Base-by-base conservation (phyloP, 2,888 invertebrate genomes). In the Fragum fragum region DNA sequence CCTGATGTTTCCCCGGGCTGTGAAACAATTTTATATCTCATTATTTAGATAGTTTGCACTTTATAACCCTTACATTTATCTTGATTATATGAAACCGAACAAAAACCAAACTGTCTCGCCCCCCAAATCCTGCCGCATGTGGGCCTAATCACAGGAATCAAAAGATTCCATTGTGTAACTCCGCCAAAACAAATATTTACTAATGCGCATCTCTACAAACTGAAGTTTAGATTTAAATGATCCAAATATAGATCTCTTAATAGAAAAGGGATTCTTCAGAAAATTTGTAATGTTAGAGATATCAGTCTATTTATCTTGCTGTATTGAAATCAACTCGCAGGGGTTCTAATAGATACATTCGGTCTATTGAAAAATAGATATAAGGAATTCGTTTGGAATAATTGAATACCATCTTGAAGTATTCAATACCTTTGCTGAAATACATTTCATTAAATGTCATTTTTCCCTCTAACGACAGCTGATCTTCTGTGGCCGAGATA, bases 41-140 rank as follows among this genome's bases (percentile, higher is more conserved):
- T 9, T 6, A 36, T 9, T 9, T 36, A 36, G 3, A 36, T 36
- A 36, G 32, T 5, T n/a, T 47, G 47, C 47, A 47, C 47, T 47
- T 47, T 47, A 3, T 47, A 47, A 47, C 47, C 47, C n/a, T 3
- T 53, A 53, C 14, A 6, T 26, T 52, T 57, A 57, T 57, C 23
- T 23, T 21, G 23, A 57, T 57, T 57, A 47, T 47, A 14, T n/a
- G n/a, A 1, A 57, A 14, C 23, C 6, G 61, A 61, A 61, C 61
- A 29, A 61, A 61, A 61, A 26, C 2, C 61, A n/a, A n/a, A 14
- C 26, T 61, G 26, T 61, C 61, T 61, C 29, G n/a, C 2, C 61
- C n/a, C 29, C n/a, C 61, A 29, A 61, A 61, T 61, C 61, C 61
- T 61, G 6, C 61, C 61, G 61, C 61, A 61, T 61, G 61, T 61